Conservation (phyloP, 2,888 invertebrate genomes). For the Trissolcus japonicus region DNA sequence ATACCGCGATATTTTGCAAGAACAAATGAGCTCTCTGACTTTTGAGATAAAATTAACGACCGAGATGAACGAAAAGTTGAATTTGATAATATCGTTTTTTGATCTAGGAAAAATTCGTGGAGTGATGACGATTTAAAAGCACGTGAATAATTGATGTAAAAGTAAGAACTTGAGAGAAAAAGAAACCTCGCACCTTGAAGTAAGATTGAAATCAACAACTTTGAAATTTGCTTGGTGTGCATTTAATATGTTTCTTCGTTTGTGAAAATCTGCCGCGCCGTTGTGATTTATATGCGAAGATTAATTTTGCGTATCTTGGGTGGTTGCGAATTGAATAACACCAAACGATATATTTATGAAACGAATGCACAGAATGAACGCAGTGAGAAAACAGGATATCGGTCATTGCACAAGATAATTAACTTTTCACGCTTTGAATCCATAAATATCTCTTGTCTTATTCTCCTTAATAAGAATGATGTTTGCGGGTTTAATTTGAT, state of each 20-base stretch:
- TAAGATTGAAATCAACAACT: constrained; percentile 36
- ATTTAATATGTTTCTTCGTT: constrained; percentile 39
- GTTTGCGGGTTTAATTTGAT: too few species aligned
- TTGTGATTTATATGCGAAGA: constrained; percentile 29
- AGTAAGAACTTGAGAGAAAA: constrained; percentile 1
- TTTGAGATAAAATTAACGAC: too few species aligned
- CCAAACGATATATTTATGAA: constrained; percentile 22
- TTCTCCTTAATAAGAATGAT: too few species aligned
- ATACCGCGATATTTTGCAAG: too few species aligned
- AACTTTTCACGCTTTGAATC: too few species aligned
- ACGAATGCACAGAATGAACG: constrained; percentile 6
- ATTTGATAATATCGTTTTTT: too few species aligned
- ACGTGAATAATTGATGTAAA: constrained; percentile 7
- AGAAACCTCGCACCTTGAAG: not conserved
- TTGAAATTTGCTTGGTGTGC: constrained; percentile 24
- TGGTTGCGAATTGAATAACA: constrained; percentile 23
- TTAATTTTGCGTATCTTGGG: constrained; percentile 25
- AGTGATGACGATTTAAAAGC: constrained; percentile 11
- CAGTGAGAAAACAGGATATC: too few species aligned
- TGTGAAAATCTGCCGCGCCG: constrained; percentile 21
- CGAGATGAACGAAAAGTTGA: too few species aligned
- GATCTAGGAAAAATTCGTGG: too few species aligned
- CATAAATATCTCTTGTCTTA: too few species aligned
- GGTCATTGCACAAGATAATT: too few species aligned
- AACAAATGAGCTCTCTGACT: too few species aligned